Base-by-base conservation (phyloP, 2,888 invertebrate species). In the Cosmorhoe ocellata region DNA sequence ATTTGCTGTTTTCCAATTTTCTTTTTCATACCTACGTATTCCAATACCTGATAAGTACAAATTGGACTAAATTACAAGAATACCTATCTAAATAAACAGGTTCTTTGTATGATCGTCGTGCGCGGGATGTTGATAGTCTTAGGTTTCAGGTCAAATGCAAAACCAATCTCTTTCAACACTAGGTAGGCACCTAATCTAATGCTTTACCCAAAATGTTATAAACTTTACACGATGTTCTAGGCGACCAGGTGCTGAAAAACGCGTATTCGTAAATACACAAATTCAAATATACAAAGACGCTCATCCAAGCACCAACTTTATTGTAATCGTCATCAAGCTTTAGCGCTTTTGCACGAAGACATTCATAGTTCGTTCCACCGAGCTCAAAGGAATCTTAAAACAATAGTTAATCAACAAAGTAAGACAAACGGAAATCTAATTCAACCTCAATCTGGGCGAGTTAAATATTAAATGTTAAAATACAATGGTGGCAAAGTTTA, bases 1-100 rank as follows among this genome's bases (percentile, higher is more conserved):
- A 53, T 53, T 53, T 53, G 48, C 44, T 45, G 28, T 44, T 48
- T 48, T 53, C 53, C 53, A 48, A 53, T 53, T 48, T 53, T 32
- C 37, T 22, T 32, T 33, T 11, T 32, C 36, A 44, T 48, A 53
- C 31, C 22, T 28, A 30, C 38, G 36, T 47, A 40, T 47, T 44
- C 36, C 36, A 40, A 41, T 40, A 48, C 44, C 42, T 32, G 38
- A 40, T 53, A 53, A 48, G 53, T 49, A 48, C 40, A 44, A 45
- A 53, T 53, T 48, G 44, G 44, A 41, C 37, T 48, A 53, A 44
- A 44, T 53, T 53, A 48, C 36, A 45, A 44, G 39, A 22, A 6
- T 24, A 24, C 3, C n/a, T n/a, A 4, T 24, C 7, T 33, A 43
- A 39, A 39, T 44, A 47, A 47, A 32, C 33, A 43, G 39, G 22